Evolutionary conservation across 1,140 invertebrate genomes (phyloP).

Genomic region (Musca vetustissima): DNA sequence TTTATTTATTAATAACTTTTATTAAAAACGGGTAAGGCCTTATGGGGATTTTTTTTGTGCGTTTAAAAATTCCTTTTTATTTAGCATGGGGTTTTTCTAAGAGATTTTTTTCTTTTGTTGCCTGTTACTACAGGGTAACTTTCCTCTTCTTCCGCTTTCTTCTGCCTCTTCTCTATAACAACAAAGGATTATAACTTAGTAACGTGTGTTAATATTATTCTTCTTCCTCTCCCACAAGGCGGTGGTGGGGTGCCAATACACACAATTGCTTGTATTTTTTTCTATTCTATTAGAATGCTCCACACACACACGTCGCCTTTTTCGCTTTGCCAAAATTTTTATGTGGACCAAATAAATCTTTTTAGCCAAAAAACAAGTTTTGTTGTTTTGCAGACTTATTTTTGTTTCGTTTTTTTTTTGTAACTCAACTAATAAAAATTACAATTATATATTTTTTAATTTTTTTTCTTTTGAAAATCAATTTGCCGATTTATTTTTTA

Average conservation of each 20-base stretch:
- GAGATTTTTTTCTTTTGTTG: not conserved
- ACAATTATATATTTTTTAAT: not conserved
- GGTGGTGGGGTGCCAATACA: too few species aligned
- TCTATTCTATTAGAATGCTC: too few species aligned
- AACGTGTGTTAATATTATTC: slow-evolving; percentile 2
- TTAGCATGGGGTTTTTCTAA: not conserved
- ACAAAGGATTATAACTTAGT: not conserved
- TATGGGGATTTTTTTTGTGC: not conserved
- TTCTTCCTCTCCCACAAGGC: not conserved
- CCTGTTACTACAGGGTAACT: not conserved
- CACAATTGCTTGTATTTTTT: too few species aligned
- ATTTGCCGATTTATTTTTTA: not conserved
- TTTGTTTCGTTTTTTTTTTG: not conserved
- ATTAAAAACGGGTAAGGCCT: slow-evolving; percentile 13
- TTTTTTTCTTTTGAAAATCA: not conserved
- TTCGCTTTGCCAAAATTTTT: too few species aligned
- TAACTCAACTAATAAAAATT: not conserved
- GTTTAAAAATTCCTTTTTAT: not conserved
- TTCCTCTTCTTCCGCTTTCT: not conserved
- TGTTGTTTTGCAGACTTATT: not conserved
- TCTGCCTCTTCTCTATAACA: too few species aligned
- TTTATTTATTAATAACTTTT: not conserved
- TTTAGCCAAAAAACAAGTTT: not conserved
- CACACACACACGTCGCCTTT: too few species aligned
- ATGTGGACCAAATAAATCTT: too few species aligned